Percentiles rank a stretch among this genome's conserved stretches.
Evolutionary conservation across 2,797 vertebrate species (phyloP).

Genomic region (Myripristis jacobus): DNA sequence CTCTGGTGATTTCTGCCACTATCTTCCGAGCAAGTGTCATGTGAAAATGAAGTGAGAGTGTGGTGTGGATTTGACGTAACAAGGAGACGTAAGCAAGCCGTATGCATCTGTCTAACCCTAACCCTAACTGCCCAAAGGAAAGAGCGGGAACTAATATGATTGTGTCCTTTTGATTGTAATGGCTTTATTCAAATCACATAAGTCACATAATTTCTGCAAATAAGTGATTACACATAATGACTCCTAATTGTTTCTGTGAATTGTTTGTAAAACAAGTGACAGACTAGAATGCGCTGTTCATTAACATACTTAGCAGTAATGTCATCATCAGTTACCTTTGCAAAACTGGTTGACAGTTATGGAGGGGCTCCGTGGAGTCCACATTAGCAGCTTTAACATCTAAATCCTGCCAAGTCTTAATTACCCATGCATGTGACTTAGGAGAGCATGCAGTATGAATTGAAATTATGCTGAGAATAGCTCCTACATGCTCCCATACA

Average conservation of each 20-base stretch:
- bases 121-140: background rate
- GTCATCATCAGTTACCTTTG: constrained; percentile 31
- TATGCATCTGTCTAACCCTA: constrained; percentile 14
- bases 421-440: constrained; percentile 44
- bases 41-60: constrained; percentile 42
- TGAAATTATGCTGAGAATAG: constrained; percentile 48
- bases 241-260: constrained; percentile 46
- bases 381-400: constrained; percentile 42
- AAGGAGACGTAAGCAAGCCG: constrained; percentile 19
- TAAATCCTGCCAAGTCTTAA: constrained; percentile 42
- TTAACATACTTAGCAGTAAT: constrained; percentile 38
- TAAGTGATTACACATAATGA: constrained; percentile 31
- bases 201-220: constrained; percentile 21
- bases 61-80: constrained; percentile 47
- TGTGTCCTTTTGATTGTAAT: constrained; percentile 12
- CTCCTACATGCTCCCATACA: constrained; percentile 24
- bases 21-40: constrained; percentile 24
- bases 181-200: constrained; percentile 19
- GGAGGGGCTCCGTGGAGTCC: constrained; percentile 35
- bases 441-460: constrained; percentile 32
- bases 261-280: constrained; percentile 26
- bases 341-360: too few relatives aligned
- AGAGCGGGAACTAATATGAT: background rate
- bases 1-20: constrained; percentile 16
- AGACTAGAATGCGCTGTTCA: constrained; percentile 32